These are phyloP conservation scores for Nilaparvata lugens DNA, from an alignment of 1,140 invertebrate species.

Conservation along the genomic window DNA sequence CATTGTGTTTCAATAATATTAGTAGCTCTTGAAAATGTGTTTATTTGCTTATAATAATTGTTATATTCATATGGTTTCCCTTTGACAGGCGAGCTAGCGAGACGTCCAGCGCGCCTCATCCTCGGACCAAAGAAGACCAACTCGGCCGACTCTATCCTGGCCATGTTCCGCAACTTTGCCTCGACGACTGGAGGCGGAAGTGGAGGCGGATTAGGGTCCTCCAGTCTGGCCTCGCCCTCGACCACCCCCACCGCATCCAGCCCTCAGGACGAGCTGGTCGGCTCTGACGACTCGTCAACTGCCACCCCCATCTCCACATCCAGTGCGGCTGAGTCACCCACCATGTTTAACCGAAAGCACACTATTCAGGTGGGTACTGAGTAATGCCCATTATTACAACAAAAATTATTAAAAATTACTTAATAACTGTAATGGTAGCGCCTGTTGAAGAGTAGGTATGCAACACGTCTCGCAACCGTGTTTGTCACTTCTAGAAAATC, in stretches of 20 bases:
- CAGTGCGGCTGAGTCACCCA: conserved; percentile 46
- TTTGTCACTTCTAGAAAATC: too few species aligned
- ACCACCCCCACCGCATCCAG: conserved; percentile 52
- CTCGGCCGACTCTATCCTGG: conserved; percentile 62
- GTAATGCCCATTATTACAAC: too few species aligned
- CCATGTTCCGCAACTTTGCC: conserved; percentile 57
- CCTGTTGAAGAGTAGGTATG: too few species aligned
- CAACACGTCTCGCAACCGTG: too few species aligned
- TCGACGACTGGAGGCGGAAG: conserved; percentile 42
- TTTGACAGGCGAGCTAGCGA: conserved; percentile 3
- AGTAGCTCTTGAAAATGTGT: too few species aligned
- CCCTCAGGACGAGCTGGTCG: conserved; percentile 52
- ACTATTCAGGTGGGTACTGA: conserved; percentile 26
- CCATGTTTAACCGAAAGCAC: conserved; percentile 24
- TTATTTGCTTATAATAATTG: too few species aligned
- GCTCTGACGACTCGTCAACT: conserved; percentile 52
- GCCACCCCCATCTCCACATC: conserved; percentile 45
- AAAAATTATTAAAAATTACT: too few species aligned
- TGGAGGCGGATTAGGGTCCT: conserved; percentile 32
- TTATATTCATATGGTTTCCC: too few species aligned
- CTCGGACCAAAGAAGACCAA: conserved; percentile 40
- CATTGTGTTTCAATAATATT: too few species aligned
- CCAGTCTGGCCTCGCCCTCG: conserved; percentile 46
- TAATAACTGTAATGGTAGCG: too few species aligned
- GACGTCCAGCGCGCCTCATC: conserved; percentile 7